Evolutionary conservation across 2,113 vertebrate genomes (phyloP).

Genomic region (Mionectes macconnelli): DNA sequence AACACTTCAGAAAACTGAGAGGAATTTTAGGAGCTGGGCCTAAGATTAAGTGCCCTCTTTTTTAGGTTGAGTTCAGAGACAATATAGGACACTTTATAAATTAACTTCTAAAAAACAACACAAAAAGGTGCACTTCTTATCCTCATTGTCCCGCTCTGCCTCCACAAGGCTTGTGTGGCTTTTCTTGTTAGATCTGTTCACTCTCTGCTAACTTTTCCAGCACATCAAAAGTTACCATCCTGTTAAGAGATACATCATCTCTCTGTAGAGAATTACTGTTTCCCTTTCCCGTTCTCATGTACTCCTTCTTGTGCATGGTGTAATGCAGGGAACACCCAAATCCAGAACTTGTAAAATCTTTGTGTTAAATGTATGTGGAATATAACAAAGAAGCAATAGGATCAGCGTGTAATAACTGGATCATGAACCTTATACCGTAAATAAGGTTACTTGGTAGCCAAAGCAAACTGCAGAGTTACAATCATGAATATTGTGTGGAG

Average conservation of each 20-base stretch:
- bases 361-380: not conserved
- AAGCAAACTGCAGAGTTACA: not conserved
- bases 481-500: not conserved
- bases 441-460: not conserved
- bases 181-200: not conserved
- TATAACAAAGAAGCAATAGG: not conserved
- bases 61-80: not conserved
- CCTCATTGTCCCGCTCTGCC: not conserved
- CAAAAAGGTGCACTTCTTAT: not conserved
- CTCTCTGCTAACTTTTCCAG: not conserved
- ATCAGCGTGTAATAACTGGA: not conserved
- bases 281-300: not conserved
- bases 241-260: not conserved
- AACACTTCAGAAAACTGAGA: not conserved
- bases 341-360: not conserved
- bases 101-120: not conserved
- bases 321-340: not conserved
- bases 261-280: not conserved
- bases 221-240: not conserved
- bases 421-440: not conserved
- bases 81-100: not conserved
- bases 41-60: not conserved
- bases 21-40: not conserved
- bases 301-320: not conserved
- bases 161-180: not conserved